Percentiles rank a stretch among this genome's conserved stretches.
phyloP scores from a whole-genome alignment of 37 sponge, comb jelly and placozoan species.

The Crambe crambe region DNA sequence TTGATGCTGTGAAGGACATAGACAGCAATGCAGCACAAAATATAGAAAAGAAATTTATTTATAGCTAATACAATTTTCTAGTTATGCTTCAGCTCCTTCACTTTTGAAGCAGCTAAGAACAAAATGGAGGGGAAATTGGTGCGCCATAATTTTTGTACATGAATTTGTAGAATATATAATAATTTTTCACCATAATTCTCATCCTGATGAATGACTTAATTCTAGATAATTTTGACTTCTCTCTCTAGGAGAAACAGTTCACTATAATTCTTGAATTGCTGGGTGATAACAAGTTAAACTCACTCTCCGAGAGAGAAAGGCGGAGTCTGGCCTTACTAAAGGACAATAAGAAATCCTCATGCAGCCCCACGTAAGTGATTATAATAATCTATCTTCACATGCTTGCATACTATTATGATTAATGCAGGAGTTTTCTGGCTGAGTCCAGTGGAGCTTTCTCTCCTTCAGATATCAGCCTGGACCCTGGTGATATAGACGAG shows the following conservation, averaged over 20 bases:
- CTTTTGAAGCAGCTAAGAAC: too few relatives aligned
- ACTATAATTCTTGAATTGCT: slow-evolving; percentile 77
- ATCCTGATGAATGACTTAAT: too few relatives aligned
- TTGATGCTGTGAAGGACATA: not conserved
- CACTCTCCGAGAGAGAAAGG: slow-evolving; percentile 72
- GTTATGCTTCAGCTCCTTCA: too few relatives aligned
- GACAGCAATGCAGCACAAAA: not conserved
- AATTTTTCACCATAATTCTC: too few relatives aligned
- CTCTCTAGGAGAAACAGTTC: slow-evolving; percentile 73
- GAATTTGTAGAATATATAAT: too few relatives aligned
- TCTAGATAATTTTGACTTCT: too few relatives aligned
- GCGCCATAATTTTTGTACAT: too few relatives aligned
- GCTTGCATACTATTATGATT: not conserved
- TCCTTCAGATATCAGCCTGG: slow-evolving; percentile 56
- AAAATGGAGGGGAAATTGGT: too few relatives aligned
- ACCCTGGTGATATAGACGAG: slow-evolving; percentile 46
- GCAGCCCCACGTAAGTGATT: not conserved
- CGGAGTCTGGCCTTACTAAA: slow-evolving; percentile 59
- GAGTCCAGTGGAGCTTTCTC: slow-evolving; percentile 53
- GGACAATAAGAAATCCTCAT: slow-evolving; percentile 10
- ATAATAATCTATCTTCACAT: not conserved
- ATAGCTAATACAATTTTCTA: too few relatives aligned
- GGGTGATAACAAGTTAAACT: slow-evolving; percentile 60
- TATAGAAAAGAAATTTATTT: not conserved
- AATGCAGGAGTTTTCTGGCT: not conserved